A percentile compares a stretch with the other conserved stretches of the same genome.
Conservation (phyloP, 1,140 invertebrate genomes). For the Drosophila prosaltans region DNA sequence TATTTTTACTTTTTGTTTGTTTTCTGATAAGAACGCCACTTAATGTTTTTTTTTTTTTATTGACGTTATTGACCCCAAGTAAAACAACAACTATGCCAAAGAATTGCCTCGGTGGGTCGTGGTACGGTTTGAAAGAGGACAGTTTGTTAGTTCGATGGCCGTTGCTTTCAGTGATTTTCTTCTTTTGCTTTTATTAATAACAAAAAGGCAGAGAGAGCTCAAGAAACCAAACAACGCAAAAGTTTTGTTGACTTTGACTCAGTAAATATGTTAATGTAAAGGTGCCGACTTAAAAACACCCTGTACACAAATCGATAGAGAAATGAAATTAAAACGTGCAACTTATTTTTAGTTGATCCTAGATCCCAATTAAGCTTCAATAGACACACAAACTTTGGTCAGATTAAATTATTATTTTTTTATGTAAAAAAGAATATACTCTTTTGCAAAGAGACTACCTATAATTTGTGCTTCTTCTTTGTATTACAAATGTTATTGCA, state of each 20-base stretch:
- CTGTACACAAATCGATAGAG: neutral
- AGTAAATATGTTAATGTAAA: slow-evolving; percentile 30
- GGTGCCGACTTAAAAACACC: slow-evolving; percentile 24
- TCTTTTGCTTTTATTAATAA: slow-evolving; percentile 18
- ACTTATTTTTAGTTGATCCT: no score
- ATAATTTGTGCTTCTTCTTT: slow-evolving; percentile 27
- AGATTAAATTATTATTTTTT: no score
- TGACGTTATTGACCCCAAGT: slow-evolving; percentile 52
- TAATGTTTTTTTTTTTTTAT: slow-evolving; percentile 8
- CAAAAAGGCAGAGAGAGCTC: slow-evolving; percentile 20
- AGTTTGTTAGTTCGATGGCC: neutral
- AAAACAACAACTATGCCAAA: neutral
- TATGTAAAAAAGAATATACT: neutral
- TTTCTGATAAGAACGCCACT: slow-evolving; percentile 39
- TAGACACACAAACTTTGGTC: no score
- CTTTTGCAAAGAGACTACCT: slow-evolving; percentile 7
- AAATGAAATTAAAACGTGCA: no score
- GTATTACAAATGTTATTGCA: slow-evolving; percentile 38
- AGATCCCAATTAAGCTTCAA: no score
- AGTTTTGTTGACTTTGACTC: slow-evolving; percentile 49
- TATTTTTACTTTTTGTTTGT: slow-evolving; percentile 25
- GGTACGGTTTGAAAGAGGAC: slow-evolving; percentile 11
- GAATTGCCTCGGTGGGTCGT: neutral
- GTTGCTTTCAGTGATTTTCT: slow-evolving; percentile 5
- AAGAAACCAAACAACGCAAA: slow-evolving; percentile 49